A percentile compares a stretch with the other conserved stretches of the same genome.
Conservation (phyloP, 2,113 vertebrate genomes). For the Epinephelus lanceolatus region DNA sequence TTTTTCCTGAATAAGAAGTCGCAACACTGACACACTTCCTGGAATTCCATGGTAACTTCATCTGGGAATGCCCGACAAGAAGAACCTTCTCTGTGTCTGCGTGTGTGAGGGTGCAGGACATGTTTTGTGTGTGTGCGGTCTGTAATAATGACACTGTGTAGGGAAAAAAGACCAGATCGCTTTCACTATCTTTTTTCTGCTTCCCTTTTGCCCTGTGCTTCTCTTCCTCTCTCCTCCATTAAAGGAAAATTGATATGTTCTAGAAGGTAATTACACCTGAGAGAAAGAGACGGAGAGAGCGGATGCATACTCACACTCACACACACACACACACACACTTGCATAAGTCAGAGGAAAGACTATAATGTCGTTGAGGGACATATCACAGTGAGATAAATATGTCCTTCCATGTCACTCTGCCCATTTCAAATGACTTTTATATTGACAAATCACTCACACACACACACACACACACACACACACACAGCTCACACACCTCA, state of each 20-base stretch:
- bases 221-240: slow-evolving; percentile 45
- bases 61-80: slow-evolving; percentile 29
- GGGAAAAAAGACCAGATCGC: slow-evolving; percentile 15
- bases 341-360: not conserved
- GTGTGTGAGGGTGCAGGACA: not conserved
- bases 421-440: not conserved
- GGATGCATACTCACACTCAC: not conserved
- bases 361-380: slow-evolving; percentile 18
- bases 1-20: slow-evolving; percentile 62
- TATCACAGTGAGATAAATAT: slow-evolving; percentile 24
- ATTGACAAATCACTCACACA: not conserved
- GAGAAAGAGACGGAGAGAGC: slow-evolving; percentile 13
- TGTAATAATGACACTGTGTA: not conserved
- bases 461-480: slow-evolving; percentile 4
- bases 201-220: slow-evolving; percentile 10
- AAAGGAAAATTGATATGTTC: slow-evolving; percentile 68
- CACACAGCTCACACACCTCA: not conserved
- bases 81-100: not conserved
- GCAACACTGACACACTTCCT: slow-evolving; percentile 77
- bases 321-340: slow-evolving; percentile 1
- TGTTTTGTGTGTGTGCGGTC: not conserved
- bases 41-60: slow-evolving; percentile 55
- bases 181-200: slow-evolving; percentile 40
- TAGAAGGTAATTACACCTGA: slow-evolving; percentile 64
- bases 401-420: not conserved